Conservation (phyloP, 2,888 invertebrate genomes). For the Aspidiotus destructor region DNA sequence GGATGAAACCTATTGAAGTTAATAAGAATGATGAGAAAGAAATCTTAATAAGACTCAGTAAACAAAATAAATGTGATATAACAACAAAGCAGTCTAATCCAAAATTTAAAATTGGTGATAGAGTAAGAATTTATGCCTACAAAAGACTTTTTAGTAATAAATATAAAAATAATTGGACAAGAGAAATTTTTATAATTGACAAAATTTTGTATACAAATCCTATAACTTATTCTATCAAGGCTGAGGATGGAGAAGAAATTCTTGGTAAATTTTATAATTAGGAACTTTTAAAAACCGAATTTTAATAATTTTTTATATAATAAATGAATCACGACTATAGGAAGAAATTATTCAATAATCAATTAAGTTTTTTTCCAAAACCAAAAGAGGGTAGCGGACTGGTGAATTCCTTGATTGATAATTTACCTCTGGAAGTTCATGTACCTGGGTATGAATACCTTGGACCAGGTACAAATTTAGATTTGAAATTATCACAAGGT, state of each 20-base stretch:
- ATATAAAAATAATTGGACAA: constrained; percentile 9
- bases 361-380: not conserved
- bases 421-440: not conserved
- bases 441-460: not conserved
- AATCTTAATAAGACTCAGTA: constrained; percentile 9
- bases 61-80: constrained; percentile 44
- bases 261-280: constrained; percentile 6
- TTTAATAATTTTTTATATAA: constrained; percentile 12
- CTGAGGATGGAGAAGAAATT: constrained; percentile 8
- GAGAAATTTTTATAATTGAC: constrained; percentile 5
- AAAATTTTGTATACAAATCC: constrained; percentile 8
- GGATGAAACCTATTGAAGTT: constrained; percentile 3
- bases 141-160: not conserved
- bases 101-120: constrained; percentile 16
- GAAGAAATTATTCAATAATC: constrained; percentile 1
- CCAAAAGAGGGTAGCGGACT: not conserved
- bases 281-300: constrained; percentile 9
- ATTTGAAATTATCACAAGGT: constrained; percentile 20
- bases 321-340: not conserved
- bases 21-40: constrained; percentile 15
- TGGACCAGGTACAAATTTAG: constrained; percentile 4
- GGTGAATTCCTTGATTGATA: not conserved
- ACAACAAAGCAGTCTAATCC: constrained; percentile 71
- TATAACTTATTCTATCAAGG: constrained; percentile 6
- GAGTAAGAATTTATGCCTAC: constrained; percentile 1